A percentile compares a stretch with the other conserved stretches of the same genome.
phyloP scores from a whole-genome alignment of 2,888 invertebrate genomes.

The Rhyacophila evoluta region DNA sequence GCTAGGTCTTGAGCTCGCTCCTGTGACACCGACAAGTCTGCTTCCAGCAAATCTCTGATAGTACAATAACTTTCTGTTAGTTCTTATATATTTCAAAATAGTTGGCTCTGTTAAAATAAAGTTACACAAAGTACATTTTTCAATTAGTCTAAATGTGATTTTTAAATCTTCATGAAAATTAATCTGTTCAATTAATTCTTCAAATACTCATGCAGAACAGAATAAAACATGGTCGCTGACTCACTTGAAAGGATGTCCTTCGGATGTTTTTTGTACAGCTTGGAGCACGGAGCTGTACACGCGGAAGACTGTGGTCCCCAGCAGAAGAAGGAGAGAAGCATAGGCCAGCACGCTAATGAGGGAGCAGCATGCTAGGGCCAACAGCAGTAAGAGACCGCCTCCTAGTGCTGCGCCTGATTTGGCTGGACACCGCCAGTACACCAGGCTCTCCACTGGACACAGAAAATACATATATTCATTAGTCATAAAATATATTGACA shows the following conservation, averaged over 20 bases:
- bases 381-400: slow-evolving; percentile 86
- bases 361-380: slow-evolving; percentile 95
- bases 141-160: too few species aligned
- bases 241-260: slow-evolving; percentile 98
- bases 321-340: slow-evolving; percentile 85
- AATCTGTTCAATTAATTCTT: too few species aligned
- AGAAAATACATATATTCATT: too few species aligned
- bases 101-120: too few species aligned
- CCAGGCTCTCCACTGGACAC: slow-evolving; percentile 87
- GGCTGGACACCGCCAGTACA: slow-evolving; percentile 98
- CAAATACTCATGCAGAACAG: too few species aligned
- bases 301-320: slow-evolving; percentile 92
- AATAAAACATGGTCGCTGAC: too few species aligned
- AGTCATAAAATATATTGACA: too few species aligned
- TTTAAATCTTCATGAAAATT: too few species aligned
- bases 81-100: too few species aligned
- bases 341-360: slow-evolving; percentile 96
- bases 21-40: slow-evolving; percentile 88
- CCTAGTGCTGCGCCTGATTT: slow-evolving; percentile 95
- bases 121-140: too few species aligned
- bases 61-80: too few species aligned
- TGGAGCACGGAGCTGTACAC: slow-evolving; percentile 96
- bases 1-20: slow-evolving; percentile 92
- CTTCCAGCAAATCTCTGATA: slow-evolving; percentile 83
- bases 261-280: slow-evolving; percentile 95